Conservation (phyloP, 2,888 invertebrate genomes). For the Cristatella mucedo region DNA sequence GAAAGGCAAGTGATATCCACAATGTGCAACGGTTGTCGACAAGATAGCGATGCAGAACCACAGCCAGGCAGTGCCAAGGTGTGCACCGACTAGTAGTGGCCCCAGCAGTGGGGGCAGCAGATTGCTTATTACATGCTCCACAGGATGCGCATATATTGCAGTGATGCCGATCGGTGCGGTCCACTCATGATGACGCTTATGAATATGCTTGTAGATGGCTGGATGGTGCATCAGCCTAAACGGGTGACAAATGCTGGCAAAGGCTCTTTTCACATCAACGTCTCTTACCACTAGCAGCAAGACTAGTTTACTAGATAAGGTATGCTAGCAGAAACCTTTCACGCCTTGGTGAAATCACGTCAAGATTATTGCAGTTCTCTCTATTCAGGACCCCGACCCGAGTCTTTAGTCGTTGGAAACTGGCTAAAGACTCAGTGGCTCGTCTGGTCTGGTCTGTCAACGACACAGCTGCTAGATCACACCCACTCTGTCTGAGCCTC, state of each 20-base stretch:
- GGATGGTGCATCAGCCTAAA: slow-evolving; percentile 56
- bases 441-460: no score
- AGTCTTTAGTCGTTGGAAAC: no score
- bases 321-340: no score
- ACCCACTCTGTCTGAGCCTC: no score
- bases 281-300: no score
- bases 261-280: no score
- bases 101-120: slow-evolving; percentile 55
- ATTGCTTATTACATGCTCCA: slow-evolving; percentile 59
- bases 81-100: slow-evolving; percentile 48
- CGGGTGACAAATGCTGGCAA: slow-evolving; percentile 13
- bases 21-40: slow-evolving; percentile 63
- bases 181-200: slow-evolving; percentile 76
- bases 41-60: slow-evolving; percentile 64
- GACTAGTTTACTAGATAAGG: no score
- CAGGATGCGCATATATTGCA: slow-evolving; percentile 62
- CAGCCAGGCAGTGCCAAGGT: slow-evolving; percentile 43
- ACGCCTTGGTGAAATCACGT: no score
- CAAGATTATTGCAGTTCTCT: no score
- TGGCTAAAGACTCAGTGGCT: no score
- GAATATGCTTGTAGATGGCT: slow-evolving; percentile 59
- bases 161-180: slow-evolving; percentile 69
- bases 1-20: slow-evolving; percentile 69
- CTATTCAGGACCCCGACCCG: no score
- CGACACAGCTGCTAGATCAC: no score